Percentiles rank a stretch among this genome's conserved stretches.
phyloP scores from a whole-genome alignment of 2,113 vertebrate genomes.

The Lethenteron reissneri region DNA sequence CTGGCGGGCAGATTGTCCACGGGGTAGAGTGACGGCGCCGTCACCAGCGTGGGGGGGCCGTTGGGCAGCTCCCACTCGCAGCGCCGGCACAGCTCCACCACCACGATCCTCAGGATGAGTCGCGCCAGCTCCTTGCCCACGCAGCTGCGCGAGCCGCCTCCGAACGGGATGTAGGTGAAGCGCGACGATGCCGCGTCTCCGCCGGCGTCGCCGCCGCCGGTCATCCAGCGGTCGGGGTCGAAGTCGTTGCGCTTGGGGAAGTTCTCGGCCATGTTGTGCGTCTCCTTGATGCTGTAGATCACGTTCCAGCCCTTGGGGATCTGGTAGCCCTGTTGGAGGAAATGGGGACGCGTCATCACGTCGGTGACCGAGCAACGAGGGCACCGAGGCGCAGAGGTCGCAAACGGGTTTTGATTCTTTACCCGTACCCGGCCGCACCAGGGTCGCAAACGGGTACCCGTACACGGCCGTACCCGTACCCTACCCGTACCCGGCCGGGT shows the following conservation, averaged over 20 bases:
- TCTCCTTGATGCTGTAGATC: constrained; percentile 97
- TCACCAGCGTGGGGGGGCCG: constrained; percentile 57
- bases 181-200: constrained; percentile 72
- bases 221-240: constrained; percentile 56
- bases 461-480: too few relatives aligned
- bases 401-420: too few relatives aligned
- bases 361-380: too few relatives aligned
- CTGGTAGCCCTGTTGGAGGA: constrained; percentile 51
- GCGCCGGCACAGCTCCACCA: constrained; percentile 66
- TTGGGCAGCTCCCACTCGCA: constrained; percentile 81
- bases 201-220: constrained; percentile 32
- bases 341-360: not conserved
- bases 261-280: constrained; percentile 67
- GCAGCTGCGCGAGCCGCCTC: constrained; percentile 70
- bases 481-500: too few relatives aligned
- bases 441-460: too few relatives aligned
- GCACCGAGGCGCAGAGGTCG: too few relatives aligned
- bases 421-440: too few relatives aligned
- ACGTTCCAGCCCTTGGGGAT: constrained; percentile 97
- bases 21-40: constrained; percentile 76
- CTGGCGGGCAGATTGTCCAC: constrained; percentile 72
- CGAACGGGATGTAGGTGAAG: constrained; percentile 89
- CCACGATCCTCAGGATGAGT: constrained; percentile 68
- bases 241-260: constrained; percentile 74
- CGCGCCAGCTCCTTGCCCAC: constrained; percentile 86